These are phyloP conservation scores for Pachydiplax longipennis DNA, from an alignment of 2,888 invertebrate species.

Conservation along the genomic window DNA sequence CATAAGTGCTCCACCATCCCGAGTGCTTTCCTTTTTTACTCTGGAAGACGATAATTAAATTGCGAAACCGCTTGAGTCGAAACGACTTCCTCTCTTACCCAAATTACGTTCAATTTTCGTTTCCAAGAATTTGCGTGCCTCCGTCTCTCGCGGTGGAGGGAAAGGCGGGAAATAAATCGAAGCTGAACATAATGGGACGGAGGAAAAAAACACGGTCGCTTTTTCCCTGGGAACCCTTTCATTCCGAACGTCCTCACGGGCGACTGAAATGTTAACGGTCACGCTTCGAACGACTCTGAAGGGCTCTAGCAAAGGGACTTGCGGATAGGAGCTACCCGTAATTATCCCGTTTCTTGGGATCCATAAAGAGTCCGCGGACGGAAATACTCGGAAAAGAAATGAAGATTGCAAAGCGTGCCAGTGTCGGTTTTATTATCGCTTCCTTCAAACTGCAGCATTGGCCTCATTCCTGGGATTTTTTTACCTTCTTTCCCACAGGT, in stretches of 20 bases:
- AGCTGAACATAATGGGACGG: not conserved
- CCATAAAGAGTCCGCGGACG: conserved; percentile 20
- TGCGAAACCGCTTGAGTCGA: not conserved
- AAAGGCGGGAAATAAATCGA: not conserved
- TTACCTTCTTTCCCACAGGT: not conserved
- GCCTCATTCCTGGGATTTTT: conserved; percentile 12
- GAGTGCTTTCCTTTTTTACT: not conserved
- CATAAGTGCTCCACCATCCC: not conserved
- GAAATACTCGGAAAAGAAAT: conserved; percentile 40
- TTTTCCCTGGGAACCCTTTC: not conserved
- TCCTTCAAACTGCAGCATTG: not conserved
- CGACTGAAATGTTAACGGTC: not conserved
- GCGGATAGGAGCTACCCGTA: not conserved
- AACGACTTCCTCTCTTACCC: not conserved
- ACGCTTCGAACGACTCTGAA: not conserved
- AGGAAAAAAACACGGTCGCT: not conserved
- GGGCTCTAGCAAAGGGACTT: not conserved
- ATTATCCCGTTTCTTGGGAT: conserved; percentile 32
- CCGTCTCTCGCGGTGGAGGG: not conserved
- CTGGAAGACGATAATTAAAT: not conserved
- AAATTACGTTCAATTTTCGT: not conserved
- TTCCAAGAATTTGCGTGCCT: not conserved
- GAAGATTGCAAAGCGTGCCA: conserved; percentile 36
- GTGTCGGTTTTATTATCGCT: conserved; percentile 1
- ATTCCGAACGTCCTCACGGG: not conserved